These are phyloP conservation scores for Cacoxenus indagator DNA, from an alignment of 2,888 invertebrate species.

Conservation along the genomic window DNA sequence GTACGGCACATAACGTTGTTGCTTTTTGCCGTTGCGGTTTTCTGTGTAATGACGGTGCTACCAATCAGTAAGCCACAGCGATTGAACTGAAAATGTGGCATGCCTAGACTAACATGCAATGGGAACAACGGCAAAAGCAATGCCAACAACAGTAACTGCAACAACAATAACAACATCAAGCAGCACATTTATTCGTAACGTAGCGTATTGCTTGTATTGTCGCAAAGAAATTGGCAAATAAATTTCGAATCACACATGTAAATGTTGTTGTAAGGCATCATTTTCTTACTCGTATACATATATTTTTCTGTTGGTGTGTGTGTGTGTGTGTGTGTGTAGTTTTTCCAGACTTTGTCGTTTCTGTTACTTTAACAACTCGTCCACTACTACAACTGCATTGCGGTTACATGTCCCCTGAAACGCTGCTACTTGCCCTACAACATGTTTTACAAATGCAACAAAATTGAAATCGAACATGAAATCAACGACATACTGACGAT, in stretches of 20 bases:
- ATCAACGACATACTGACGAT: background rate
- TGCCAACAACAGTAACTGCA: background rate
- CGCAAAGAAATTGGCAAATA: conserved; percentile 50
- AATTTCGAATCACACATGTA: conserved; percentile 49
- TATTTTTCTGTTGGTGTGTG: background rate
- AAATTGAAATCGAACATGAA: background rate
- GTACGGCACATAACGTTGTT: background rate
- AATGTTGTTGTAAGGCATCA: conserved; percentile 65
- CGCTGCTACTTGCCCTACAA: conserved; percentile 1
- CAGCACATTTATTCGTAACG: background rate
- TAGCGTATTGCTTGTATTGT: conserved; percentile 20
- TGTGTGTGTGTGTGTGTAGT: background rate
- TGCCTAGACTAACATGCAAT: conserved; percentile 28
- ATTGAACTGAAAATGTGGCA: conserved; percentile 50
- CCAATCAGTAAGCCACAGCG: conserved; percentile 44
- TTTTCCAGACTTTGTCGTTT: conserved; percentile 2
- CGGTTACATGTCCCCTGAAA: conserved; percentile 24
- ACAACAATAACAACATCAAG: background rate
- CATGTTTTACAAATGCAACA: background rate
- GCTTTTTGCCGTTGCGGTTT: conserved; percentile 33
- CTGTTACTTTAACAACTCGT: conserved; percentile 17
- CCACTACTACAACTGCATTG: conserved; percentile 23
- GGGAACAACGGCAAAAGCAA: background rate
- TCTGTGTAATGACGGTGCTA: conserved; percentile 36
- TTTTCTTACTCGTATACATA: conserved; percentile 49